Percentiles rank a stretch among this genome's conserved stretches.
phyloP scores from a whole-genome alignment of 2,888 invertebrate species.

The Drosophila atripex region DNA sequence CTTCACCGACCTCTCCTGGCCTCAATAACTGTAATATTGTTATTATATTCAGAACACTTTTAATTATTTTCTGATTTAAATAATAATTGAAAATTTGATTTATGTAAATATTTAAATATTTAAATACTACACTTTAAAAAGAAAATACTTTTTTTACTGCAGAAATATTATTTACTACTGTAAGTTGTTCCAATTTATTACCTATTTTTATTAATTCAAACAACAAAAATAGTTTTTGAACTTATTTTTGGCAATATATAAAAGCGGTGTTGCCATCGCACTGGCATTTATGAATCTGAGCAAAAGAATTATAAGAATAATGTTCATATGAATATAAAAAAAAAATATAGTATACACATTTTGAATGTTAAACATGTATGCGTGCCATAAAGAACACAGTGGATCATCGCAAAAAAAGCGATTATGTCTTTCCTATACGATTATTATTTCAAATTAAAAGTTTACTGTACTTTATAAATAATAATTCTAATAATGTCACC shows the following conservation, averaged over 20 bases:
- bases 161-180: background rate
- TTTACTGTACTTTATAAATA: background rate
- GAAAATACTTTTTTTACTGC: background rate
- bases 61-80: background rate
- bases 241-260: no score
- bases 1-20: constrained; percentile 90
- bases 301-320: background rate
- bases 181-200: background rate
- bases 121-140: background rate
- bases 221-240: no score
- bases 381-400: constrained; percentile 1
- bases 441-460: background rate
- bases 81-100: background rate
- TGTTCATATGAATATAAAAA: background rate
- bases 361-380: background rate
- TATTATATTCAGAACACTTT: constrained; percentile 46
- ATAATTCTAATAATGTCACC: background rate
- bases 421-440: background rate
- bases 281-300: background rate
- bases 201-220: no score
- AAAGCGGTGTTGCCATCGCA: background rate
- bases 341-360: background rate
- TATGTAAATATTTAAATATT: background rate
- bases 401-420: background rate
- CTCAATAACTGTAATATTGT: constrained; percentile 86